Conservation (phyloP, 2,113 vertebrate genomes). For the Melanerpes aurifrons region DNA sequence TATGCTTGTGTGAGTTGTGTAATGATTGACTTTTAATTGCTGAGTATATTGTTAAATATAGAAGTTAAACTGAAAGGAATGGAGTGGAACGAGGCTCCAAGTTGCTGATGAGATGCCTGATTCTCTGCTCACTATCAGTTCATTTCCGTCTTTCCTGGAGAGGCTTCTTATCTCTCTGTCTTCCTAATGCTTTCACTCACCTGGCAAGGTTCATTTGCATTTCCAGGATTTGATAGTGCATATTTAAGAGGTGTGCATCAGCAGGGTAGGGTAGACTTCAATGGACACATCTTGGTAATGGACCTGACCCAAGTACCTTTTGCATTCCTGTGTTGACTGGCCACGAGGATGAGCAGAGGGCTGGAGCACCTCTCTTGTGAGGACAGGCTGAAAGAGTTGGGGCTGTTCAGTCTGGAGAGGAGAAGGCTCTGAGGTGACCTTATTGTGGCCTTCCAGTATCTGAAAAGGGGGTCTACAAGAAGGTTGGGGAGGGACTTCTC, state of each 20-base stretch:
- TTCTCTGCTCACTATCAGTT: background rate
- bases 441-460: too few species aligned
- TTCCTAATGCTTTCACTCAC: background rate
- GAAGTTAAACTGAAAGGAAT: background rate
- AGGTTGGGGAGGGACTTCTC: too few species aligned
- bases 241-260: background rate
- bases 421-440: too few species aligned
- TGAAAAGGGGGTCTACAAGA: too few species aligned
- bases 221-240: background rate
- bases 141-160: background rate
- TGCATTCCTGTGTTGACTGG: background rate
- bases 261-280: background rate
- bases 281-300: rapidly evolving
- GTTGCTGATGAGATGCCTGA: background rate
- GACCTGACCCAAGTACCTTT: background rate
- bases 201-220: background rate
- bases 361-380: too few species aligned
- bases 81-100: background rate
- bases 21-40: background rate
- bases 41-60: background rate
- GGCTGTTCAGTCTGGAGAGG: too few species aligned
- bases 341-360: too few species aligned
- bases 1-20: background rate
- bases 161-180: background rate
- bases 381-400: too few species aligned